Evolutionary conservation across 2,888 invertebrate species (phyloP).

Genomic region (Parnassius glacialis): DNA sequence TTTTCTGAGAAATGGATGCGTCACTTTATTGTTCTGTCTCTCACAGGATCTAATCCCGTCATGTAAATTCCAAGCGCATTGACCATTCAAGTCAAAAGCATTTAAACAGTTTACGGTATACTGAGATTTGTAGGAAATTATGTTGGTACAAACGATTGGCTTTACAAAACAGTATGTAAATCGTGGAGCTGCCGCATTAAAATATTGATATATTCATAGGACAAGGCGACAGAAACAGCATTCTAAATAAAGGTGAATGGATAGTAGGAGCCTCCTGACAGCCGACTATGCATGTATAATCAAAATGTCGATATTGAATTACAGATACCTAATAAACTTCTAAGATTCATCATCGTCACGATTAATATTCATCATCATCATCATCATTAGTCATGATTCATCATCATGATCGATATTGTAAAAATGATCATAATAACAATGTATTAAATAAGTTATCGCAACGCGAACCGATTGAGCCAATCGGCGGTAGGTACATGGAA

Average conservation of each 20-base stretch:
- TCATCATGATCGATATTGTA: too few species aligned
- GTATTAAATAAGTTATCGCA: too few species aligned
- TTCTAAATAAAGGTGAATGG: conserved; percentile 32
- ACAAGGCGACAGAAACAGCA: conserved; percentile 33
- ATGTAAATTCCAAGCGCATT: conserved; percentile 36
- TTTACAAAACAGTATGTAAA: conserved; percentile 38
- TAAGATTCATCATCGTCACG: too few species aligned
- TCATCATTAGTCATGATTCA: too few species aligned
- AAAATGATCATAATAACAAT: too few species aligned
- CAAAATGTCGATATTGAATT: too few species aligned
- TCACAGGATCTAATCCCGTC: conserved; percentile 30
- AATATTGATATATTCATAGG: conserved; percentile 43
- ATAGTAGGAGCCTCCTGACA: neutral
- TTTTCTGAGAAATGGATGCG: conserved; percentile 30
- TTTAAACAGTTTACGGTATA: conserved; percentile 36
- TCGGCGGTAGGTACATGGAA: too few species aligned
- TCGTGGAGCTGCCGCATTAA: conserved; percentile 34
- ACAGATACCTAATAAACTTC: too few species aligned
- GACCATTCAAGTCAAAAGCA: conserved; percentile 34
- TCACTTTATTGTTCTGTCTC: conserved; percentile 19
- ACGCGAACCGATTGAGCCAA: too few species aligned
- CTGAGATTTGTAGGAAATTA: conserved; percentile 32
- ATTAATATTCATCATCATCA: too few species aligned
- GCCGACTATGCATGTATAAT: neutral
- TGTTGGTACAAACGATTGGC: conserved; percentile 34